phyloP scores from a whole-genome alignment of 2,113 vertebrate species.

The Marmota monax region DNA sequence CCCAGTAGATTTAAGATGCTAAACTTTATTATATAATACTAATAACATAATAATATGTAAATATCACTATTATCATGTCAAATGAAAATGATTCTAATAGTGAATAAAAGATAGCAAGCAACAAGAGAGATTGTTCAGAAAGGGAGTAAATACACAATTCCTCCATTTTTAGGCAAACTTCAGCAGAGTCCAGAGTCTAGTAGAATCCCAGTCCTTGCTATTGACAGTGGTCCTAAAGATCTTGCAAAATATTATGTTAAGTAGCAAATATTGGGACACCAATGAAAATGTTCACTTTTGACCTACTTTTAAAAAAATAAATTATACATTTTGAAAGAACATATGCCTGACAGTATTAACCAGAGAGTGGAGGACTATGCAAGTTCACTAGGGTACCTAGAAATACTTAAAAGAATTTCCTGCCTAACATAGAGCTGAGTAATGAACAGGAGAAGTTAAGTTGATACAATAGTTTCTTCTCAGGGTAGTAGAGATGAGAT shows the following conservation, averaged over 20 bases:
- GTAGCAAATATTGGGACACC: not conserved
- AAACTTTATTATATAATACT: not conserved
- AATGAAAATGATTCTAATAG: not conserved
- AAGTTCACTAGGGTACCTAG: not conserved
- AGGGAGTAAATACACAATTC: not conserved
- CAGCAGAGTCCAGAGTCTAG: not conserved
- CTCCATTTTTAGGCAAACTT: not conserved
- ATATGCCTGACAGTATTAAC: not conserved
- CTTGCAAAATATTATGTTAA: not conserved
- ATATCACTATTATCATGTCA: not conserved
- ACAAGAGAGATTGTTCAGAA: not conserved
- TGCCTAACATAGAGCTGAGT: not conserved
- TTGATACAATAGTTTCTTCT: not conserved
- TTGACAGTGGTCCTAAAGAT: conserved; percentile 25
- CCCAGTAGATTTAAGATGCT: not conserved
- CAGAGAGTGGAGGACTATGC: not conserved
- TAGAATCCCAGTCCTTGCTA: not conserved
- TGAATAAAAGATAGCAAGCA: not conserved
- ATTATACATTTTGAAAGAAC: not conserved
- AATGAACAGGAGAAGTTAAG: not conserved
- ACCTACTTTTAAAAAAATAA: not conserved
- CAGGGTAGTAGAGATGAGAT: not conserved
- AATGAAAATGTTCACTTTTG: not conserved
- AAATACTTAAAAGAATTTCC: not conserved
- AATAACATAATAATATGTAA: not conserved